Conservation (phyloP, 2,113 vertebrate species). For the Taurulus bubalis region DNA sequence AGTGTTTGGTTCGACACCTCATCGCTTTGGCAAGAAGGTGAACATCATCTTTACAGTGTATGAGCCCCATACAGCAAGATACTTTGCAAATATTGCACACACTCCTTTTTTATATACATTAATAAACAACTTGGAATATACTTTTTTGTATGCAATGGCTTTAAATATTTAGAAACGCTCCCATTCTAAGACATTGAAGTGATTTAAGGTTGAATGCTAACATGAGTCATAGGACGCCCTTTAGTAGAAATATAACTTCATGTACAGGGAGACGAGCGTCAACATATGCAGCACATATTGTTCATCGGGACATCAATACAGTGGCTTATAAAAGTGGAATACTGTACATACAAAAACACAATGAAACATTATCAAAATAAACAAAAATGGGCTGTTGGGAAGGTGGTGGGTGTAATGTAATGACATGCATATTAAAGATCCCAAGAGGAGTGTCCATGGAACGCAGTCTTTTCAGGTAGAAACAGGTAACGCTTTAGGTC, state of each 20-base stretch:
- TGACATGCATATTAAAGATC: conserved; percentile 71
- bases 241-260: conserved; percentile 86
- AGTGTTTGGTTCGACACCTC: conserved; percentile 85
- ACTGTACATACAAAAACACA: conserved; percentile 78
- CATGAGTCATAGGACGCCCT: conserved; percentile 75
- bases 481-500: conserved; percentile 28
- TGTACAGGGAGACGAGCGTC: conserved; percentile 84
- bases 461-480: conserved; percentile 64
- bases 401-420: conserved; percentile 29
- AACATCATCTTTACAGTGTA: conserved; percentile 89
- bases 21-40: conserved; percentile 94
- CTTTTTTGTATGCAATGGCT: conserved; percentile 71
- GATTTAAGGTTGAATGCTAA: conserved; percentile 78
- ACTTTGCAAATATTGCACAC: conserved; percentile 93
- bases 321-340: conserved; percentile 78
- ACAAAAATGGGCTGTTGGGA: conserved; percentile 48
- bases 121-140: conserved; percentile 86
- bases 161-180: conserved; percentile 74
- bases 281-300: conserved; percentile 73
- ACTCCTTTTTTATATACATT: conserved; percentile 89
- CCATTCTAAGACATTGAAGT: conserved; percentile 82
- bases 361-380: conserved; percentile 66
- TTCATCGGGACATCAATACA: conserved; percentile 74
- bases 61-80: conserved; percentile 91
- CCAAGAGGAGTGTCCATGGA: conserved; percentile 69